A percentile compares a stretch with the other conserved stretches of the same genome.
phyloP scores from a whole-genome alignment of 2,113 vertebrate genomes.

The Oryzias javanicus region DNA sequence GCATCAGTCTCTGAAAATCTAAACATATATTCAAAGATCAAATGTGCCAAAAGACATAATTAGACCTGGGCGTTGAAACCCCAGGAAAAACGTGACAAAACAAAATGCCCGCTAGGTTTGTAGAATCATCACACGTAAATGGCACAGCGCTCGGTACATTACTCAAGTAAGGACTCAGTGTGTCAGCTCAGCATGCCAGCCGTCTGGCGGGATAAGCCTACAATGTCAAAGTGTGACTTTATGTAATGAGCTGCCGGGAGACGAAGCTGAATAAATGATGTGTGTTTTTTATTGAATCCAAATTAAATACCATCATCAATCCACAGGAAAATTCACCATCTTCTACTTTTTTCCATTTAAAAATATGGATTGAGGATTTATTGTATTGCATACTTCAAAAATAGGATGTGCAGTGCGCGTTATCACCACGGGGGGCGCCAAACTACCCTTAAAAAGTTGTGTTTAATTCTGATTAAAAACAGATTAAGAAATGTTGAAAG shows the following conservation, averaged over 20 bases:
- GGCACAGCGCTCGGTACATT: constrained; percentile 23
- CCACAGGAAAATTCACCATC: too few relatives aligned
- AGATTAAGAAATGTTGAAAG: neutral
- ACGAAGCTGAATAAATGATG: too few relatives aligned
- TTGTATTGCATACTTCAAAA: too few relatives aligned
- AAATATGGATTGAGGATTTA: too few relatives aligned
- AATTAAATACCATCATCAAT: too few relatives aligned
- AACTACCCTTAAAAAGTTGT: neutral
- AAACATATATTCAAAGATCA: neutral
- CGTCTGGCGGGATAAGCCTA: constrained; percentile 9
- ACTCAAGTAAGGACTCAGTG: constrained; percentile 11
- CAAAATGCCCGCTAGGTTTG: constrained; percentile 34
- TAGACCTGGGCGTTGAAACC: too few relatives aligned
- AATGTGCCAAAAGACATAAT: constrained; percentile 8
- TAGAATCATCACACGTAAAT: constrained; percentile 28
- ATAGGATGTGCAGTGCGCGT: too few relatives aligned
- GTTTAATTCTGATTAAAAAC: neutral
- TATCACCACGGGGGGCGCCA: neutral
- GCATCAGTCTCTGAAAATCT: neutral
- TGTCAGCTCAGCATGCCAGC: constrained; percentile 14
- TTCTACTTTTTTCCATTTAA: too few relatives aligned
- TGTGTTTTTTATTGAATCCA: too few relatives aligned
- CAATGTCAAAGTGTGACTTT: constrained; percentile 20
- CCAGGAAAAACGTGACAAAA: constrained; percentile 48
- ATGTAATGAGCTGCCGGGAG: neutral